These are phyloP conservation scores for Xiphorhynchus erythropygius DNA, from an alignment of 2,797 vertebrate genomes.

Conservation along the genomic window DNA sequence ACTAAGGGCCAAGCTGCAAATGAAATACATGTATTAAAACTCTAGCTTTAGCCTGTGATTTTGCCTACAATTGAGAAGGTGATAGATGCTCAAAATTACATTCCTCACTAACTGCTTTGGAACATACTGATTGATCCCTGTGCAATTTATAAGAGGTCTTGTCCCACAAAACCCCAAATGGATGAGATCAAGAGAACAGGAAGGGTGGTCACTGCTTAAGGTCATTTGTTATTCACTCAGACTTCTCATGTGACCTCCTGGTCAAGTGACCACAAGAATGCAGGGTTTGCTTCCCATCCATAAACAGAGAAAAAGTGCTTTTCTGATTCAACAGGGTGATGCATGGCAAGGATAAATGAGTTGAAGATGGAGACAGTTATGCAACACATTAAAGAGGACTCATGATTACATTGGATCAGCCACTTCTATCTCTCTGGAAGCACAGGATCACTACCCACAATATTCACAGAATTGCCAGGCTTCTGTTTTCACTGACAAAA, in stretches of 20 bases:
- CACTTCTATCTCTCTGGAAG: background rate
- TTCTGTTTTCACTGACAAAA: background rate
- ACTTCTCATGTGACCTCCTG: background rate
- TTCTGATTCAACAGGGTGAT: background rate
- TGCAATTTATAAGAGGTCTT: background rate
- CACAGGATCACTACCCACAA: background rate
- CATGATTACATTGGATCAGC: background rate
- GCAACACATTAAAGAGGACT: background rate
- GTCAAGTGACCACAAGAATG: conserved; percentile 19
- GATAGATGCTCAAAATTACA: background rate
- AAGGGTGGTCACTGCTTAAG: background rate
- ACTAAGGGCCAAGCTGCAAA: background rate
- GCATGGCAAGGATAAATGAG: background rate
- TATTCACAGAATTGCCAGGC: background rate
- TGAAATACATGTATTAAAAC: background rate
- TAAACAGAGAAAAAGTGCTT: conserved; percentile 7
- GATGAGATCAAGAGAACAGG: background rate
- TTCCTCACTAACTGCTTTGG: background rate
- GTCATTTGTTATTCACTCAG: background rate
- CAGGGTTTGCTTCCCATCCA: background rate
- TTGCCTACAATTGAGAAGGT: background rate
- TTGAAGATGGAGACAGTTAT: background rate
- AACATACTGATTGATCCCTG: background rate
- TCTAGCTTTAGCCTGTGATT: background rate
- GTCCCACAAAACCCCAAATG: background rate